These are phyloP conservation scores for Chlorocebus sabaeus DNA, from an alignment of 2,113 vertebrate species.

Conservation along the genomic window DNA sequence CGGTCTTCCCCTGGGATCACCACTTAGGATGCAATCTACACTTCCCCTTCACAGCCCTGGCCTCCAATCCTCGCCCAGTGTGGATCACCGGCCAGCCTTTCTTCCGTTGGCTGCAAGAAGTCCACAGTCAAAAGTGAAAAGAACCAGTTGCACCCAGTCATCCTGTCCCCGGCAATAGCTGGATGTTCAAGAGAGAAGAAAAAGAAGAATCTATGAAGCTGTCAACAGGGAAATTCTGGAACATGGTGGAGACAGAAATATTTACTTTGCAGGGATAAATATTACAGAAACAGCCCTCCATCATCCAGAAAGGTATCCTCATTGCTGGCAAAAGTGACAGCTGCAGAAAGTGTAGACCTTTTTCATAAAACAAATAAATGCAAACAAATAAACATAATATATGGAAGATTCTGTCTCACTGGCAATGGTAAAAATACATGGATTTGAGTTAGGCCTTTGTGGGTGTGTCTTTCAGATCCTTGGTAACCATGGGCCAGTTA, in stretches of 20 bases:
- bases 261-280: conserved; percentile 67
- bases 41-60: background rate
- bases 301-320: background rate
- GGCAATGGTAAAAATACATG: background rate
- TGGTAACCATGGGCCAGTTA: background rate
- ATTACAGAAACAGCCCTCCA: conserved; percentile 57
- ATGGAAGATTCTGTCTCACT: background rate
- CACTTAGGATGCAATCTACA: rapidly evolving
- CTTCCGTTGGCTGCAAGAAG: background rate
- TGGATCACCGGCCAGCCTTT: background rate
- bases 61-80: rapidly evolving
- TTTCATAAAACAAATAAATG: background rate
- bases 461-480: background rate
- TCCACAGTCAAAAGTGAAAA: background rate
- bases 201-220: conserved; percentile 13
- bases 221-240: conserved; percentile 8
- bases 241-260: conserved; percentile 59
- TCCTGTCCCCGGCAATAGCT: background rate
- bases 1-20: background rate
- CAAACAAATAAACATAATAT: no score
- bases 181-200: background rate
- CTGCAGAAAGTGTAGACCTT: background rate
- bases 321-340: background rate
- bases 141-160: background rate
- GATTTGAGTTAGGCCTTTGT: background rate